These are phyloP conservation scores for Rhingia rostrata DNA, from an alignment of 2,888 invertebrate species.

Conservation along the genomic window DNA sequence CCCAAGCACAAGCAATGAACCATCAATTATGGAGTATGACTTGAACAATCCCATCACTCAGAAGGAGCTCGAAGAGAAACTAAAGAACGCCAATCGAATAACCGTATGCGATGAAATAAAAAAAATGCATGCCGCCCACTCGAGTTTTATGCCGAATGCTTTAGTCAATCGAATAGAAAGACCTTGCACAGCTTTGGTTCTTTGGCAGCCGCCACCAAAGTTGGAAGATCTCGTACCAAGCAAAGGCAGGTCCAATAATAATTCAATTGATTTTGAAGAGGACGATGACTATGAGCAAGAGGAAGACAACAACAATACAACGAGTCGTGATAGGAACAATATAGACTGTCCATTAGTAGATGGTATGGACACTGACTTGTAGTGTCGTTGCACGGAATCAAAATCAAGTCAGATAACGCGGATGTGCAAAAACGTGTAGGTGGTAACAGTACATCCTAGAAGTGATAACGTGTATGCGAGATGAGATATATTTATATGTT, in stretches of 20 bases:
- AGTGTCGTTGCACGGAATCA: constrained; percentile 20
- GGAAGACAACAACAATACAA: constrained; percentile 52
- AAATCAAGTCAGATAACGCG: constrained; percentile 24
- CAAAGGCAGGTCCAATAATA: not conserved
- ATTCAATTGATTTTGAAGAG: constrained; percentile 41
- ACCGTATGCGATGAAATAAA: constrained; percentile 89
- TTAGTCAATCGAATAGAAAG: constrained; percentile 87
- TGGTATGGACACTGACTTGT: constrained; percentile 71
- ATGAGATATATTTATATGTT: constrained; percentile 40
- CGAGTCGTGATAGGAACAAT: constrained; percentile 33
- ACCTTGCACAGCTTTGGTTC: constrained; percentile 90
- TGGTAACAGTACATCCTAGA: constrained; percentile 40
- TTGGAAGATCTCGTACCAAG: constrained; percentile 77
- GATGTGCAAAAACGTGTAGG: constrained; percentile 19
- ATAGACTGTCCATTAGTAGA: constrained; percentile 25
- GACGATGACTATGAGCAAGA: constrained; percentile 9
- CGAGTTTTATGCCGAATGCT: constrained; percentile 87
- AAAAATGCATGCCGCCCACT: constrained; percentile 84
- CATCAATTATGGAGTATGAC: constrained; percentile 57
- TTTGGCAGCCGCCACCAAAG: constrained; percentile 90
- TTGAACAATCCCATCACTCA: constrained; percentile 77
- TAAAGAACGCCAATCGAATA: constrained; percentile 84
- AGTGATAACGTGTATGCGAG: constrained; percentile 52
- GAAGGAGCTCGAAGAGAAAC: constrained; percentile 81
- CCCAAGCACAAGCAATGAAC: constrained; percentile 9